Percentiles rank a stretch among this genome's conserved stretches.
Evolutionary conservation across 2,797 vertebrate species (phyloP).

Genomic region (Stomatorhinus walkeri): DNA sequence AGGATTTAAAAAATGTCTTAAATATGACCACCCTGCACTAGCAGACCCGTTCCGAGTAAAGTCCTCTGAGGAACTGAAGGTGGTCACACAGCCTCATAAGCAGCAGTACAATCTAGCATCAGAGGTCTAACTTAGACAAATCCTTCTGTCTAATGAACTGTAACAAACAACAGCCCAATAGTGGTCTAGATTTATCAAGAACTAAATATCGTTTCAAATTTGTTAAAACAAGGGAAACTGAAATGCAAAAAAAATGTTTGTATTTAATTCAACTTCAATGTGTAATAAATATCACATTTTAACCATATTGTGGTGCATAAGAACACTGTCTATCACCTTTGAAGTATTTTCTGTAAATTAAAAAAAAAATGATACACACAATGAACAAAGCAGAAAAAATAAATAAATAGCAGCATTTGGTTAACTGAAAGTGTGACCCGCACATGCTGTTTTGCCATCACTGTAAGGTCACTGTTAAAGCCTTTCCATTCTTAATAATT

Average conservation of each 20-base stretch:
- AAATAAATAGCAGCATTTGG: slow-evolving; percentile 8
- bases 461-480: slow-evolving; percentile 15
- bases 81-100: background rate
- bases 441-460: background rate
- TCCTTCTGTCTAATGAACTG: background rate
- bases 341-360: slow-evolving; percentile 14
- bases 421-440: slow-evolving; percentile 13
- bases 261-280: background rate
- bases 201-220: background rate
- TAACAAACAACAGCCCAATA: background rate
- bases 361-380: background rate
- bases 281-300: slow-evolving; percentile 12
- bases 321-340: background rate
- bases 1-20: background rate
- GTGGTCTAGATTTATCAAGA: background rate
- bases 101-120: background rate
- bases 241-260: background rate
- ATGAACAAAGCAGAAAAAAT: background rate
- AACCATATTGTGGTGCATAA: background rate
- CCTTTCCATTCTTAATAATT: slow-evolving; percentile 10
- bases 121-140: background rate
- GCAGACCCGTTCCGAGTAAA: background rate
- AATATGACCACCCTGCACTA: background rate
- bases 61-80: background rate
- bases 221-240: background rate